Conservation (phyloP, 2,888 invertebrate species). For the Diachrysia chrysitis region DNA sequence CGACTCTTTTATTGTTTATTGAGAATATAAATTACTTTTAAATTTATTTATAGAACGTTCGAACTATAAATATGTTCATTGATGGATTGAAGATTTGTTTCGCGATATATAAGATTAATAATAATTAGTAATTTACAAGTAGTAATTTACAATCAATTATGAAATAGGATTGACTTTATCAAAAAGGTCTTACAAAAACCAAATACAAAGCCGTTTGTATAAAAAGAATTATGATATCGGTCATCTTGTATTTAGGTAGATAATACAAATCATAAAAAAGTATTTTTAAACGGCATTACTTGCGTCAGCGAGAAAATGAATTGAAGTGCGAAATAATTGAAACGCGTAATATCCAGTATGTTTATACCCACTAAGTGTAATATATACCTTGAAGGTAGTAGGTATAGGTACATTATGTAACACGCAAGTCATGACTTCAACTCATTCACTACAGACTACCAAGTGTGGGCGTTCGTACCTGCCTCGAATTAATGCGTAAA, state of each 20-base stretch:
- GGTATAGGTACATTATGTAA: slow-evolving; percentile 34
- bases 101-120: too few relatives aligned
- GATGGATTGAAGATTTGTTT: not conserved
- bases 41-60: slow-evolving; percentile 5
- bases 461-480: slow-evolving; percentile 17
- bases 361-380: not conserved
- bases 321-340: too few relatives aligned
- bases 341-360: not conserved
- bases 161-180: too few relatives aligned
- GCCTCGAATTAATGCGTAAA: slow-evolving; percentile 23
- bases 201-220: too few relatives aligned
- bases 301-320: too few relatives aligned
- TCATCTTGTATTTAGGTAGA: too few relatives aligned
- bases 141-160: too few relatives aligned
- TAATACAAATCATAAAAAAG: too few relatives aligned
- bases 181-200: too few relatives aligned
- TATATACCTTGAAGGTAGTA: slow-evolving; percentile 11
- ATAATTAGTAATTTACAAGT: too few relatives aligned
- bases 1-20: slow-evolving; percentile 13
- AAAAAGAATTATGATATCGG: too few relatives aligned
- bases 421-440: slow-evolving; percentile 43
- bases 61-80: not conserved
- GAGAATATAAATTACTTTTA: slow-evolving; percentile 8
- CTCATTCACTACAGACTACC: slow-evolving; percentile 30
- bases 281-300: too few relatives aligned